Base-by-base conservation (phyloP, 92 coral and sea anemone genomes). In the Paragorgia papillata region DNA sequence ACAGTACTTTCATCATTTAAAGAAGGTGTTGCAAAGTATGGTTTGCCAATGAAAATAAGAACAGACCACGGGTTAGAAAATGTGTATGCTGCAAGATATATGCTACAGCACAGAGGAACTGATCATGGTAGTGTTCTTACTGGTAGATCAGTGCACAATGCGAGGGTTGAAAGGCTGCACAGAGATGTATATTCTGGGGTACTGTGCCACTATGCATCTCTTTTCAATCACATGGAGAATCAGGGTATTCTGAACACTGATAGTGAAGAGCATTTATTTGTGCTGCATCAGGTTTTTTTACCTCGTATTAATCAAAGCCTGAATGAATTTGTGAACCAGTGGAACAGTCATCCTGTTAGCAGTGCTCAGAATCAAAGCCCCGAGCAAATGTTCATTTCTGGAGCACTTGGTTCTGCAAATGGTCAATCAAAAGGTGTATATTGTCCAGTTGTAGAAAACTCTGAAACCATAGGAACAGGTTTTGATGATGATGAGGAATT, bases 191-290 rank as follows among this genome's bases (percentile, higher is more conserved):
- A 51, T 53, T 26, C 61, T 31, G 79, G 64, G 0, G 79, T 71
- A 1, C 48, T 71, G 1, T 25, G 28, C 3, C 29, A 33, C 34
- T 71, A 15, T 49, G 43, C 65, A 29, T 57, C 35, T 2, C 49
- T 69, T n/a, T 68, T 76, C 35, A 3, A 69, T 1, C 29, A 56
- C 33, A 40, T 85, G 46, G 89, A 85, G 65, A 63, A 65, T 17
- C 13, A 24, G 22, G 76, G 82, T 8, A n/a, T 37, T 18, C 65
- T 57, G 22, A 28, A 74, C 21, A 53, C 80, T 35, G 17, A 34
- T 9, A 27, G 33, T 33, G 55, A 62, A 53, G 7, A 28, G 20
- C 14, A 62, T 40, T 32, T 75, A 0, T 75, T 3, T 7, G 20
- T 56, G 12, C 39, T 62, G 20, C 81, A 62, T 12, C 29, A 61